Evolutionary conservation across 1,140 invertebrate genomes (phyloP).

Genomic region (Bicyclus anynana): DNA sequence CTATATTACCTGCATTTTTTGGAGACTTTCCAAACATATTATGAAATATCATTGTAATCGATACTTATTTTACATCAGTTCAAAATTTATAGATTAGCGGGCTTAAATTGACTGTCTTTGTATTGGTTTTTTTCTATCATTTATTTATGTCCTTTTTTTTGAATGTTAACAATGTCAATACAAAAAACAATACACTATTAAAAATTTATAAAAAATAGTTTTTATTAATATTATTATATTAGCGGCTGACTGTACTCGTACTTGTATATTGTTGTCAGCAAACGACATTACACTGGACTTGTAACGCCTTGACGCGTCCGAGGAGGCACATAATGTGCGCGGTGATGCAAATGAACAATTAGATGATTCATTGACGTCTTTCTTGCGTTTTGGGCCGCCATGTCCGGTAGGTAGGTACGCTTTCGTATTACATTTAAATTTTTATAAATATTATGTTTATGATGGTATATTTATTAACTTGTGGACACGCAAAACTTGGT

Average conservation of each 20-base stretch:
- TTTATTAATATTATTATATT: too few relatives aligned
- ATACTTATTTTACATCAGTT: too few relatives aligned
- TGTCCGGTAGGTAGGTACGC: conserved; percentile 41
- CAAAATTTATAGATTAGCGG: too few relatives aligned
- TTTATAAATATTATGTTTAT: not conserved
- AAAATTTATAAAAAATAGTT: too few relatives aligned
- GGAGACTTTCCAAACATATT: too few relatives aligned
- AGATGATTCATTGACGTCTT: conserved; percentile 49
- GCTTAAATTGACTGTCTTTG: too few relatives aligned
- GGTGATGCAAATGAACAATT: conserved; percentile 60
- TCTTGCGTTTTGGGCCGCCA: conserved; percentile 35
- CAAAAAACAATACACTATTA: too few relatives aligned
- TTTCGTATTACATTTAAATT: conserved; percentile 24
- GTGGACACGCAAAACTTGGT: not conserved
- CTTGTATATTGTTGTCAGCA: conserved; percentile 44
- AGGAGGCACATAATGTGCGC: conserved; percentile 43
- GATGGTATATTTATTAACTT: not conserved
- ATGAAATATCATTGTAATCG: too few relatives aligned
- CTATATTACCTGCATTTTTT: too few relatives aligned
- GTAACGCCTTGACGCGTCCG: conserved; percentile 59
- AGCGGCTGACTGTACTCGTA: conserved; percentile 17
- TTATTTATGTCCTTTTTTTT: too few relatives aligned
- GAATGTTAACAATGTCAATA: too few relatives aligned
- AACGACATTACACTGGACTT: conserved; percentile 56
- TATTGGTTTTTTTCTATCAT: too few relatives aligned